These are phyloP conservation scores for Protomyctophum bolini DNA, from an alignment of 2,113 vertebrate species.

Conservation along the genomic window DNA sequence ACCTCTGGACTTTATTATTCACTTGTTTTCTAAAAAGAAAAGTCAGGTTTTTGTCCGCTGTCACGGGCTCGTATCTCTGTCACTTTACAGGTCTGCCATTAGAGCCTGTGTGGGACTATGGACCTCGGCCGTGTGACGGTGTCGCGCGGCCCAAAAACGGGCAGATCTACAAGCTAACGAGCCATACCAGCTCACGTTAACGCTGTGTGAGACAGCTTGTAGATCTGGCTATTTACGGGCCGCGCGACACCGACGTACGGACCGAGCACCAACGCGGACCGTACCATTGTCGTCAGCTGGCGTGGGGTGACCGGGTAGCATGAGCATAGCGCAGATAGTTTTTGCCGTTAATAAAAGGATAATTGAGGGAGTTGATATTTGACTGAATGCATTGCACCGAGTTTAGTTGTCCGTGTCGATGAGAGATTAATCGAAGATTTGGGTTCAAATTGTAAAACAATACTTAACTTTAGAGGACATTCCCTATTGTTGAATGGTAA, in stretches of 20 bases:
- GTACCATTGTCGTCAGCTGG: constrained; percentile 14
- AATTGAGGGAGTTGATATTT: fast-evolving
- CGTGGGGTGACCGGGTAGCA: constrained; percentile 15
- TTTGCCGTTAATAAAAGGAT: neutral
- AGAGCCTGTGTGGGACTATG: constrained; percentile 55
- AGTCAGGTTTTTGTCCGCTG: constrained; percentile 77
- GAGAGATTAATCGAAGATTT: neutral
- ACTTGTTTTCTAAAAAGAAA: constrained; percentile 59
- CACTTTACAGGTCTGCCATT: constrained; percentile 77
- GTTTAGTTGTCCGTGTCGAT: neutral
- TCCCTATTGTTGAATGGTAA: constrained; percentile 55
- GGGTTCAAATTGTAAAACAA: neutral
- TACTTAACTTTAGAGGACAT: neutral
- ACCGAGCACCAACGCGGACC: too few relatives aligned
- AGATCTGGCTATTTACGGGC: too few relatives aligned
- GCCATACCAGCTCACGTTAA: too few relatives aligned
- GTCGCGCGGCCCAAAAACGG: too few relatives aligned
- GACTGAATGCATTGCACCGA: neutral
- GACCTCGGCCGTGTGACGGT: constrained; percentile 44
- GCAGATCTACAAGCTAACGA: too few relatives aligned
- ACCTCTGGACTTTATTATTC: constrained; percentile 68
- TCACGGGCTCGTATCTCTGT: constrained; percentile 78
- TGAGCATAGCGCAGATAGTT: neutral
- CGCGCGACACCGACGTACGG: too few relatives aligned
- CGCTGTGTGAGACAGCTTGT: too few relatives aligned